Evolutionary conservation across 2,113 vertebrate species (phyloP), one percentile per base, ranked within the genome.

Genomic region (Tamias sibiricus): DNA sequence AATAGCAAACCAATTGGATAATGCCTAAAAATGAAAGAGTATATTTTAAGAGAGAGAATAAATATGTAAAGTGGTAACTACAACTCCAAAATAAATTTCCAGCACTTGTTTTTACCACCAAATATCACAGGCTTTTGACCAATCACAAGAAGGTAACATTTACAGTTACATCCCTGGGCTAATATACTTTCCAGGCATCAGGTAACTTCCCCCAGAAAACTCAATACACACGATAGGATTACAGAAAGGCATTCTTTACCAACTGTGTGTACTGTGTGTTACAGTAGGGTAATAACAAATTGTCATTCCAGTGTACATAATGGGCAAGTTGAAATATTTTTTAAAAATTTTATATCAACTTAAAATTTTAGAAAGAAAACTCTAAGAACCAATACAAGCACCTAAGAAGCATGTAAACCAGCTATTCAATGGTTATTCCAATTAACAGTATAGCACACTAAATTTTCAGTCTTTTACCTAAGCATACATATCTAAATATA

Each of bases 1-100:
- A 99, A 99, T 57, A 99, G 98, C 97, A 99, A 99, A 97, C 99
- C 99, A 95, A 99, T 99, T 88, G 99, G 99, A 97, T 99, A 99
- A 98, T 99, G 99, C 99, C 99, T 99, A 97, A 98, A 98, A 97
- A 97, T 35, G 3, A 97, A 97, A 97, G 76, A 97, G 42, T 64
- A 90, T 59, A 95, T 76, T 97, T 69, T 97, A 97, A 96, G 82
- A 68, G 82, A 68, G 95, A 59, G 83, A 47, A 86, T 52, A 8
- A 44, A 72, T 49, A 95, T 90, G 96, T 95, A 95, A 85, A 94
- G 84, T 71, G 95, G 77, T 19, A 84, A n/a, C 79, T 90, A 62
- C 6, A 95, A 89, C 28, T 92, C 74, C 54, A 96, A 97, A 97
- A 92, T 32, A 90, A 49, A 96, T 7, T 69, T 97, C 35, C 37